Evolutionary conservation across 2,113 vertebrate genomes (phyloP), one percentile per base, ranked within the genome.

Genomic region (Muntiacus reevesi): DNA sequence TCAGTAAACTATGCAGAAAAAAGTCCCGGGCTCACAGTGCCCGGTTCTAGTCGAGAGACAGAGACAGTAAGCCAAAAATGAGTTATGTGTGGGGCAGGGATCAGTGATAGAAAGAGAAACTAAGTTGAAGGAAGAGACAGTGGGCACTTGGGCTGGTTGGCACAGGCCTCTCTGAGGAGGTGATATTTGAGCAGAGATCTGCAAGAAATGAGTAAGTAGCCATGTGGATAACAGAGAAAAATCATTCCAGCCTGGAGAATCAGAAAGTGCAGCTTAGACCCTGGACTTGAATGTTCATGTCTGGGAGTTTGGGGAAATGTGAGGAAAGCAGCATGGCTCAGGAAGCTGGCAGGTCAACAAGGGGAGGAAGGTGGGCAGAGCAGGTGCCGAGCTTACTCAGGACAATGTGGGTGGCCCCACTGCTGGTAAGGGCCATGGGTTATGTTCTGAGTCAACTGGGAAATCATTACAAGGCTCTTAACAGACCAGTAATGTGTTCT

Each of bases 11-110:
- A 78, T 84, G 19, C 3, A 71, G 23, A 87, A 55, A 74, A 96
- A n/a, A 6, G 1, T 8, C 67, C 55, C 27, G 0, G 25, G 17
- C 12, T 43, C 2, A 6, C 0, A 11, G 15, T 79, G 43, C 25
- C 50, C 2, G 23, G 23, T 67, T 64, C 57, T 55, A 81, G 28
- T 6, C 8, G 57, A 43, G 17, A 43, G 8, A 94, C 5, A 93
- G 0, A 45, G 28, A 79, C 1, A 23, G 23, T 40, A 57, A 90
- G 62, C 25, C n/a, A 85, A 19, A 86, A 89, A 79, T 40, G n/a
- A 85, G 13, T 13, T 55, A 28, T 50, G 71, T 10, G 2, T 28
- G 45, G 25, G 25, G 47, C 40, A 14, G 3, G 7, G 28, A 17
- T n/a, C 14, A 16, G 23, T 28, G 21, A 43, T 17, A 33, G 64